A percentile compares a stretch with the other conserved stretches of the same genome.
These are phyloP conservation scores for Dipodomys spectabilis DNA, from an alignment of 2,113 vertebrate genomes.

Conservation along the genomic window DNA sequence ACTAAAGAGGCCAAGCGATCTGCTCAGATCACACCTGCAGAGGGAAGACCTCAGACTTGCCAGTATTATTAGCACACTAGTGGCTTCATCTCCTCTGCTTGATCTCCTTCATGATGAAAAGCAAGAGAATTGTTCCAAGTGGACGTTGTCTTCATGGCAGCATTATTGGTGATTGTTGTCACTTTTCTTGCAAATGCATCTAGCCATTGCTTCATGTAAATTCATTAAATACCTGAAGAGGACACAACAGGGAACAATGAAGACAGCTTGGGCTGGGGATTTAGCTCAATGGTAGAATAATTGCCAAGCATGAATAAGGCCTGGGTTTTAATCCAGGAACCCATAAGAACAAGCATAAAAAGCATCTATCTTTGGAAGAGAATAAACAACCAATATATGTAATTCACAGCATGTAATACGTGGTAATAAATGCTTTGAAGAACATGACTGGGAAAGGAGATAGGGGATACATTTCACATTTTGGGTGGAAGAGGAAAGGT, in stretches of 20 bases:
- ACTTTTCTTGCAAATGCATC: conserved; percentile 1
- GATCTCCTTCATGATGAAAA: not conserved
- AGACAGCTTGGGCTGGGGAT: not conserved
- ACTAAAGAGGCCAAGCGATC: not conserved
- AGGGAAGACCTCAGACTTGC: not conserved
- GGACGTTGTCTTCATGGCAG: not conserved
- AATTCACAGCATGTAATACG: not conserved
- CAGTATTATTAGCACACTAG: not conserved
- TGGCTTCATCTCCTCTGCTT: not conserved
- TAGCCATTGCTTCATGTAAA: not conserved
- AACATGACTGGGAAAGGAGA: not conserved
- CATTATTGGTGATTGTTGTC: not conserved
- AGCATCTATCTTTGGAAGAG: not conserved
- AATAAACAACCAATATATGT: not conserved
- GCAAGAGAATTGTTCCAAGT: not conserved
- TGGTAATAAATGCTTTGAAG: not conserved
- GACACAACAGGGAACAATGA: not conserved
- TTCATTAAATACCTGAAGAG: not conserved
- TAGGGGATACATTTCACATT: not conserved
- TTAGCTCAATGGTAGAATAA: too few relatives aligned
- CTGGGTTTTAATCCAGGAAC: too few relatives aligned
- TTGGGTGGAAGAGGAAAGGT: not conserved
- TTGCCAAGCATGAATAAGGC: too few relatives aligned
- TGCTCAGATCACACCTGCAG: not conserved
- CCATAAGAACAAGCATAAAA: too few relatives aligned